These are phyloP conservation scores for Cydia amplana DNA, from an alignment of 1,140 invertebrate species.

Conservation along the genomic window DNA sequence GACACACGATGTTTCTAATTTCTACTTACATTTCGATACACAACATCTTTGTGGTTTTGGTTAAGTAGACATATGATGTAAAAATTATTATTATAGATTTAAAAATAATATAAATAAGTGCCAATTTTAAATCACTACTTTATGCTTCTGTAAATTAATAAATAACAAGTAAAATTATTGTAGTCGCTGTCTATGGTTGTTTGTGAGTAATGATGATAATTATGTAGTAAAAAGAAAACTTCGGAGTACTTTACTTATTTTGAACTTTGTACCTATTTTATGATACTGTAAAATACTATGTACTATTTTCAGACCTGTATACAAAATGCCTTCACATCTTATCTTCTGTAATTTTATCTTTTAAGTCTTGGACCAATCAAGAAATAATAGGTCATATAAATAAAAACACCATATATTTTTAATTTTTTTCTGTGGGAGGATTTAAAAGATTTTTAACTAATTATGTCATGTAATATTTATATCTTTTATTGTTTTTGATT, in stretches of 20 bases:
- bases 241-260: slow-evolving; percentile 5
- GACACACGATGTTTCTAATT: too few relatives aligned
- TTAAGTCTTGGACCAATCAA: slow-evolving; percentile 2
- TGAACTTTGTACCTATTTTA: background rate
- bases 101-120: slow-evolving; percentile 8
- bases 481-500: background rate
- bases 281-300: background rate
- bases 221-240: background rate
- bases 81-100: background rate
- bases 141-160: background rate
- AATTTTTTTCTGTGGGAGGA: background rate
- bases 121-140: background rate
- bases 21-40: background rate
- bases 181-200: background rate
- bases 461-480: background rate
- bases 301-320: slow-evolving; percentile 21
- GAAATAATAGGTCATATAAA: background rate
- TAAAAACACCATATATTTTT: background rate
- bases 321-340: background rate
- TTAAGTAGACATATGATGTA: background rate
- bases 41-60: background rate
- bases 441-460: background rate
- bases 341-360: background rate
- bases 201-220: background rate
- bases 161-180: slow-evolving; percentile 4